Evolutionary conservation across 2,797 vertebrate genomes (phyloP).

Genomic region (Salmo trutta): DNA sequence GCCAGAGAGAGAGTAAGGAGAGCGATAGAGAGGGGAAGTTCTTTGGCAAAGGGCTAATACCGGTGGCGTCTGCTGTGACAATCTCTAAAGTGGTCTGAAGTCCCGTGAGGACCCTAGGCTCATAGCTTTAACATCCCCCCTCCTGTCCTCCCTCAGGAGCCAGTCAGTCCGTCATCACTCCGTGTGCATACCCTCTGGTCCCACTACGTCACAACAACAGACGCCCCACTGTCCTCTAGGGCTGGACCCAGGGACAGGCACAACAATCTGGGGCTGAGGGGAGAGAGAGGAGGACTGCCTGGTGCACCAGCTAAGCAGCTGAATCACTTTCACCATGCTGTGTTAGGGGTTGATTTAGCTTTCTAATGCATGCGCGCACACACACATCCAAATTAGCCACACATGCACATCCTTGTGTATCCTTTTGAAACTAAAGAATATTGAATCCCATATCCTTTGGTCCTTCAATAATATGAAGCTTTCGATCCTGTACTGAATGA

Average conservation of each 20-base stretch:
- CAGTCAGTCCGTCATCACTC: not conserved
- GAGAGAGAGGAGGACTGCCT: not conserved
- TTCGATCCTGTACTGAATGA: not conserved
- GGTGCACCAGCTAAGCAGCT: not conserved
- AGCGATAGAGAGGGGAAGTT: not conserved
- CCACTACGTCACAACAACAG: not conserved
- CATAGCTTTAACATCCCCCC: not conserved
- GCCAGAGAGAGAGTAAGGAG: not conserved
- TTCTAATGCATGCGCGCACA: not conserved
- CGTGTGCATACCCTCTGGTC: not conserved
- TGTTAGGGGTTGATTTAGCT: not conserved
- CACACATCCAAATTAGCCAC: not conserved
- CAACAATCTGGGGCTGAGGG: not conserved
- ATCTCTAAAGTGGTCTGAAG: conserved; percentile 1
- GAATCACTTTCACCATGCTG: not conserved
- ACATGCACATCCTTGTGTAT: not conserved
- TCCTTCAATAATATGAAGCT: not conserved
- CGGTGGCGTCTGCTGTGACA: conserved; percentile 1
- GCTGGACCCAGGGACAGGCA: not conserved
- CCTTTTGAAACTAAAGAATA: not conserved
- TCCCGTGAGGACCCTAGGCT: conserved; percentile 4
- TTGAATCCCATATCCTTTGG: not conserved
- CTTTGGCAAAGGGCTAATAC: not conserved
- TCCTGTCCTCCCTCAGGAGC: not conserved
- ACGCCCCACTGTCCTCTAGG: not conserved